Evolutionary conservation across 2,888 invertebrate genomes (phyloP).

Genomic region (Athalia rosae): DNA sequence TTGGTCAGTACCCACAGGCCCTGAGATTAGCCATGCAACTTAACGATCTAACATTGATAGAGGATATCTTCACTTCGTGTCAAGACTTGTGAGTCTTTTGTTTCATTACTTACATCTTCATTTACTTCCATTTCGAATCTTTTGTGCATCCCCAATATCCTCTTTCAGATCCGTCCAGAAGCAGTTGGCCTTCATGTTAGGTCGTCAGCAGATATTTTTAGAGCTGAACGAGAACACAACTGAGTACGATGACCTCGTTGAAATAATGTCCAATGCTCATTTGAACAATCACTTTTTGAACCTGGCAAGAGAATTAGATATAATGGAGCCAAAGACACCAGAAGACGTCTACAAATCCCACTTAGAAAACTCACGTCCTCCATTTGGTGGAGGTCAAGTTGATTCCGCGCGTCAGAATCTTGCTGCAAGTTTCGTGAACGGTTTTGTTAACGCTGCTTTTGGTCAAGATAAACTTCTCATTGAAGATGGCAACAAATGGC

Average conservation of each 20-base stretch:
- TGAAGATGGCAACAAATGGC: conserved; percentile 85
- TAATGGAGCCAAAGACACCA: conserved; percentile 99
- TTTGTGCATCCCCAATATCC: neutral
- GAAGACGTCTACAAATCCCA: conserved; percentile 99
- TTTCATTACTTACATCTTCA: neutral
- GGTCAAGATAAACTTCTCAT: conserved; percentile 96
- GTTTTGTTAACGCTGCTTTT: conserved; percentile 98
- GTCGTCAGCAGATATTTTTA: conserved; percentile 93
- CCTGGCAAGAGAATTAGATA: conserved; percentile 96
- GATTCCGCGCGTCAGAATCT: conserved; percentile 98
- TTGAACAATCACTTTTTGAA: conserved; percentile 95
- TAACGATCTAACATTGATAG: conserved; percentile 86
- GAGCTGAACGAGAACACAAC: conserved; percentile 82
- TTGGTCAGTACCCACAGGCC: conserved; percentile 92
- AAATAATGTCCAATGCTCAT: conserved; percentile 95
- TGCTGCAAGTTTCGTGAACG: conserved; percentile 98
- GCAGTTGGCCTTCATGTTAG: conserved; percentile 97
- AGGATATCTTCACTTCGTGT: conserved; percentile 89
- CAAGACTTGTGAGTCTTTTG: conserved; percentile 83
- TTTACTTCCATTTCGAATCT: conserved; percentile 1
- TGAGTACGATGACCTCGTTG: conserved; percentile 85
- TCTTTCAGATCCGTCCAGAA: conserved; percentile 85
- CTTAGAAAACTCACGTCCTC: conserved; percentile 90
- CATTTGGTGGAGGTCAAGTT: conserved; percentile 84
- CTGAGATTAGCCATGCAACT: conserved; percentile 93